Conservation (phyloP, 2,113 vertebrate genomes). For the Cairina moschata region DNA sequence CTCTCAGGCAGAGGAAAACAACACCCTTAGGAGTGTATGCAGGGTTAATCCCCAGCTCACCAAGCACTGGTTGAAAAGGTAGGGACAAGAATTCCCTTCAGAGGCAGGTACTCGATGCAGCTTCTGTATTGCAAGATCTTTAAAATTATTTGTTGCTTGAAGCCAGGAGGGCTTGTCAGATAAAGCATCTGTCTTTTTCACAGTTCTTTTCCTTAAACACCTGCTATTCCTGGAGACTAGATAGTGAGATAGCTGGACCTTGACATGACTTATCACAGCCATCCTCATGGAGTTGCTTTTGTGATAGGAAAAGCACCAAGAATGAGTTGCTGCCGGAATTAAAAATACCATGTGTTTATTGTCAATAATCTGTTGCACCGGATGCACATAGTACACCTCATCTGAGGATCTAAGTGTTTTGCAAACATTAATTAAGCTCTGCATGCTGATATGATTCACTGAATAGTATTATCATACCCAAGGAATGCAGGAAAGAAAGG, state of each 20-base stretch:
- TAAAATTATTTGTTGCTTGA: neutral
- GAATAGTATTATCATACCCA: slow-evolving; percentile 62
- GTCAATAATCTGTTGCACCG: neutral
- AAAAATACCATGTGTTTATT: slow-evolving; percentile 14
- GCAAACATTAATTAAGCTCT: slow-evolving; percentile 68
- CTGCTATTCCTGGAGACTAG: neutral
- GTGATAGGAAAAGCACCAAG: neutral
- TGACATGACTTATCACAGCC: neutral
- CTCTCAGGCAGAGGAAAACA: neutral
- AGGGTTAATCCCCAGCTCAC: neutral
- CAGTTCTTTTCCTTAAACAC: slow-evolving; percentile 22
- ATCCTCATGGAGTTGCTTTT: neutral
- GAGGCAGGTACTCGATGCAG: neutral
- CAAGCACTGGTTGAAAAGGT: neutral
- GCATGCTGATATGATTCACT: slow-evolving; percentile 48
- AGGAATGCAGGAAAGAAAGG: slow-evolving; percentile 30
- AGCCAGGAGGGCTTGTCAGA: neutral
- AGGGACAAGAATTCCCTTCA: neutral
- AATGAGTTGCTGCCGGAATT: neutral
- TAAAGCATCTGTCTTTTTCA: neutral
- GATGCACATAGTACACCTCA: slow-evolving; percentile 26
- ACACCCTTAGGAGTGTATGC: neutral
- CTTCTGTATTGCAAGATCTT: neutral
- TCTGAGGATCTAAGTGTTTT: slow-evolving; percentile 46
- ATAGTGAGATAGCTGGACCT: neutral